Conservation (phyloP, 1,140 invertebrate species). For the Oryzaephilus surinamensis region DNA sequence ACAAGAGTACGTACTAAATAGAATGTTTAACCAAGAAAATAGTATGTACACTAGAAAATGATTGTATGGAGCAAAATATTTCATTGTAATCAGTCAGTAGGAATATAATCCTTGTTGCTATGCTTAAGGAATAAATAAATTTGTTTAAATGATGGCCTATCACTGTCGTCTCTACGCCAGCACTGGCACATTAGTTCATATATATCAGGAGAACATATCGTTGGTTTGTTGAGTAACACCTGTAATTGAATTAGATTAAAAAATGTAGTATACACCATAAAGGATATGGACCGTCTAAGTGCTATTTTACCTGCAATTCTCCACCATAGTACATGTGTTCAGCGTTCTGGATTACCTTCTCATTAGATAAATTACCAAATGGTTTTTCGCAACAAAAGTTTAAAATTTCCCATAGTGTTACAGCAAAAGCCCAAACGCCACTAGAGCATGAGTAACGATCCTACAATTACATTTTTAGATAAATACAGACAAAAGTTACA, state of each 20-base stretch:
- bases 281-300: background rate
- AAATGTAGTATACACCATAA: background rate
- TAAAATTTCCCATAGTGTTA: slow-evolving; percentile 66
- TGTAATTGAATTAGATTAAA: slow-evolving; percentile 26
- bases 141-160: slow-evolving; percentile 63
- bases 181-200: slow-evolving; percentile 71
- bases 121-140: slow-evolving; percentile 65
- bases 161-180: slow-evolving; percentile 57
- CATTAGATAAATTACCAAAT: slow-evolving; percentile 56
- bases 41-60: slow-evolving; percentile 4
- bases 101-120: slow-evolving; percentile 41
- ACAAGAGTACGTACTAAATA: no score
- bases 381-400: slow-evolving; percentile 62
- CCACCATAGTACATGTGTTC: slow-evolving; percentile 57
- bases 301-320: slow-evolving; percentile 48
- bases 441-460: slow-evolving; percentile 54
- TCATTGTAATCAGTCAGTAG: slow-evolving; percentile 37
- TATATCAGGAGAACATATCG: slow-evolving; percentile 62
- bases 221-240: slow-evolving; percentile 55
- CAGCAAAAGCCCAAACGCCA: slow-evolving; percentile 58
- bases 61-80: slow-evolving; percentile 1
- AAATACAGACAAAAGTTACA: no score
- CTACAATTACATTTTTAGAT: no score
- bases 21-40: slow-evolving; percentile 4
- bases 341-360: slow-evolving; percentile 65